Evolutionary conservation across 1,140 invertebrate genomes (phyloP), one percentile per base, ranked within the genome.

Genomic region (Aphidius gifuensis): DNA sequence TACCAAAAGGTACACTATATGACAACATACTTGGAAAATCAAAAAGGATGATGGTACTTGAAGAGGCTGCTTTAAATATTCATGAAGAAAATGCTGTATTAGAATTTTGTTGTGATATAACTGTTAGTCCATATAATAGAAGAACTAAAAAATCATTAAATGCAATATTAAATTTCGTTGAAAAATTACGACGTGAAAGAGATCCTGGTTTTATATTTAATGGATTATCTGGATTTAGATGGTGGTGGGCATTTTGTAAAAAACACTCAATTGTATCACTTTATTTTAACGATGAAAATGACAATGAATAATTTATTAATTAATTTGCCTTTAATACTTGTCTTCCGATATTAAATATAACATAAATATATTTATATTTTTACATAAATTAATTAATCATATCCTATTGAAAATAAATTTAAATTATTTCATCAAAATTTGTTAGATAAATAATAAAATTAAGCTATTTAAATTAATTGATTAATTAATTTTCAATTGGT

Each of bases 171-270:
- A 77, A 80, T 43, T 90, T 84, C 66, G 88, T 90, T 11, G 85
- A 89, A 66, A 86, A 84, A 65, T 69, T 90, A 39, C 79, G 83
- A 65, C 81, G 83, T 51, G 75, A 73, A 16, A 80, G 86, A 61
- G 86, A 89, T 62, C 86, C 88, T 0, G 80, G 79, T 60, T 90
- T 90, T 70, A 73, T 82, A 32, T 89, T 90, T 66, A 83, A 84
- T 48, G 87, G 87, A 5, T 77, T 89, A 6, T 84, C 85, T 6
- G 88, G 88, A 3, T 91, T 90, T 68, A 76, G 88, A 21, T 91
- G 89, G 89, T 90, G 89, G 89, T 91, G 89, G 89, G 89, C 88
- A 0, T 91, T 91, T 69, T 90, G 88, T 80, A 90, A 90, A 73
- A 90, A 91, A 69, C 87, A 91, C 76, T 87, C 86, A 50, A 89